Evolutionary conservation across 2,797 vertebrate species (phyloP).

Genomic region (Peromyscus eremicus): DNA sequence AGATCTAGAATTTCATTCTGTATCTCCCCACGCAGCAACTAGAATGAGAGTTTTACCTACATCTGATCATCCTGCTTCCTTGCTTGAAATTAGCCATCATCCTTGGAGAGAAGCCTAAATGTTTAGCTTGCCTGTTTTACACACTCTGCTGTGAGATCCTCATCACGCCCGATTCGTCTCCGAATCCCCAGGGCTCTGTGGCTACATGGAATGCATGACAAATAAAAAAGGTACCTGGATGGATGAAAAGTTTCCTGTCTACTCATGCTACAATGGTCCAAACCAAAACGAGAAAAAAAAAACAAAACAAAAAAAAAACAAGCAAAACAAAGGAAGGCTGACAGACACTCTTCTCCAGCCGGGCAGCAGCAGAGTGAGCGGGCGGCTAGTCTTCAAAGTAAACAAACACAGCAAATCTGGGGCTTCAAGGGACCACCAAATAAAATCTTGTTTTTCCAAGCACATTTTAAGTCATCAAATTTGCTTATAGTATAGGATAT

Average conservation of each 20-base stretch:
- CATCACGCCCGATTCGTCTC: neutral
- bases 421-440: conserved; percentile 54
- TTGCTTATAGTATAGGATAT: neutral
- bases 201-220: neutral
- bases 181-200: neutral
- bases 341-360: conserved; percentile 56
- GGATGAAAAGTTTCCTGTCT: neutral
- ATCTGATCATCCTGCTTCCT: neutral
- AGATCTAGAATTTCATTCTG: neutral
- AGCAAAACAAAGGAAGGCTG: neutral
- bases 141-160: neutral
- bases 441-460: conserved; percentile 18
- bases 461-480: conserved; percentile 51
- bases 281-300: neutral
- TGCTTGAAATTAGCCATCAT: neutral
- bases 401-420: neutral
- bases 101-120: neutral
- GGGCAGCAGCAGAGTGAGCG: conserved; percentile 45
- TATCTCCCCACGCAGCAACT: neutral
- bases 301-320: neutral
- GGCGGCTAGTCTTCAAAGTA: neutral
- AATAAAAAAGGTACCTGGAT: neutral
- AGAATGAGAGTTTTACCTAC: neutral
- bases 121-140: neutral
- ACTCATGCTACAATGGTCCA: neutral